These are phyloP conservation scores for Tenthredo distinguenda DNA, from an alignment of 2,888 invertebrate genomes.

Conservation along the genomic window DNA sequence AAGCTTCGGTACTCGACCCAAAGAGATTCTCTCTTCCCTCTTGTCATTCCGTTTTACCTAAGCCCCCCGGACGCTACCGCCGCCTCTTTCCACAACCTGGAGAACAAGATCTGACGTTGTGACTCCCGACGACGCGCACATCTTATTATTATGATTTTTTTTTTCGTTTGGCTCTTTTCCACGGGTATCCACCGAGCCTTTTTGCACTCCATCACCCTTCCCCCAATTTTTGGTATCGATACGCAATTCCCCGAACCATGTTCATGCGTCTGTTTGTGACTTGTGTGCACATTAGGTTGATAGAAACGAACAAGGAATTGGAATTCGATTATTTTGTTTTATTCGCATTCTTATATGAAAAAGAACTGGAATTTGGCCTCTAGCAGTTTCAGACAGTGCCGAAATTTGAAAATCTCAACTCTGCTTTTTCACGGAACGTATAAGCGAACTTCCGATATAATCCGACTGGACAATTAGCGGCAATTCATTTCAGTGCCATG, in stretches of 20 bases:
- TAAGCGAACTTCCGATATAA: too few species aligned
- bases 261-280: neutral
- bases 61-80: neutral
- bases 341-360: neutral
- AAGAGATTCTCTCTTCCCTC: slow-evolving; percentile 17
- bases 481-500: too few species aligned
- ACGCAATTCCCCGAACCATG: neutral
- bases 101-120: slow-evolving; percentile 11
- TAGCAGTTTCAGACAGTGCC: neutral
- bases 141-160: neutral
- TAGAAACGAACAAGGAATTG: neutral
- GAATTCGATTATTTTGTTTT: neutral
- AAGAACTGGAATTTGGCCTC: neutral
- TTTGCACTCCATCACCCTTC: neutral
- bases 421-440: neutral
- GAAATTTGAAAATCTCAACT: neutral
- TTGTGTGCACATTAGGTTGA: neutral
- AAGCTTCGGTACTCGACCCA: slow-evolving; percentile 20
- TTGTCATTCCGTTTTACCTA: slow-evolving; percentile 17
- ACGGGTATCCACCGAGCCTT: neutral
- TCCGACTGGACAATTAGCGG: too few species aligned
- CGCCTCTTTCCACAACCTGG: neutral
- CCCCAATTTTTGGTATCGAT: neutral
- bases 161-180: neutral
- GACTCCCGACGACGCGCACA: neutral